Evolutionary conservation across 2,113 vertebrate species (phyloP).

Genomic region (Scomber japonicus): DNA sequence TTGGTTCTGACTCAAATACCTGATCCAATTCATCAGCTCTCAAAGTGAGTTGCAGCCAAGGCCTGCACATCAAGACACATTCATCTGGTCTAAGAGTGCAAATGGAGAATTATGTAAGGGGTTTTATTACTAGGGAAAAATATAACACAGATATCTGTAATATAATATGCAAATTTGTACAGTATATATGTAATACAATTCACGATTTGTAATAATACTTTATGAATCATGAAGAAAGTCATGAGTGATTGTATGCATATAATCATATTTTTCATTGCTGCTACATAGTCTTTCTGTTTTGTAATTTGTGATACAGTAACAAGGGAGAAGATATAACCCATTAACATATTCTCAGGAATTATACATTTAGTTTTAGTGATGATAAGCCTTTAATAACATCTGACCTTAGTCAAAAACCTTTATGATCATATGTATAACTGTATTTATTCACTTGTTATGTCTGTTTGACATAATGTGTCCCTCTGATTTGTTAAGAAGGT

Average conservation of each 20-base stretch:
- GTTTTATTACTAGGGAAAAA: neutral
- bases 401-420: neutral
- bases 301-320: too few species aligned
- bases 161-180: neutral
- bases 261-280: neutral
- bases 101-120: conserved; percentile 3
- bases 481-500: too few species aligned
- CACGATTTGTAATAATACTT: neutral
- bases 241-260: neutral
- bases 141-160: neutral
- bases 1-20: conserved; percentile 63
- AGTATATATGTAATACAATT: neutral
- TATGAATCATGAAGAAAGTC: neutral
- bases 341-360: too few species aligned
- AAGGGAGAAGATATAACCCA: too few species aligned
- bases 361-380: neutral
- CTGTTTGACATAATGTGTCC: too few species aligned
- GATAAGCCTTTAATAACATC: neutral
- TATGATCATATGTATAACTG: neutral
- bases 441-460: neutral
- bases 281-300: too few species aligned
- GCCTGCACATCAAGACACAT: conserved; percentile 1
- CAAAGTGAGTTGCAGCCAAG: conserved; percentile 14
- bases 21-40: conserved; percentile 67
- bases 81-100: conserved; percentile 3